phyloP scores from a whole-genome alignment of 2,113 vertebrate genomes.

The Phalacrocorax carbo region DNA sequence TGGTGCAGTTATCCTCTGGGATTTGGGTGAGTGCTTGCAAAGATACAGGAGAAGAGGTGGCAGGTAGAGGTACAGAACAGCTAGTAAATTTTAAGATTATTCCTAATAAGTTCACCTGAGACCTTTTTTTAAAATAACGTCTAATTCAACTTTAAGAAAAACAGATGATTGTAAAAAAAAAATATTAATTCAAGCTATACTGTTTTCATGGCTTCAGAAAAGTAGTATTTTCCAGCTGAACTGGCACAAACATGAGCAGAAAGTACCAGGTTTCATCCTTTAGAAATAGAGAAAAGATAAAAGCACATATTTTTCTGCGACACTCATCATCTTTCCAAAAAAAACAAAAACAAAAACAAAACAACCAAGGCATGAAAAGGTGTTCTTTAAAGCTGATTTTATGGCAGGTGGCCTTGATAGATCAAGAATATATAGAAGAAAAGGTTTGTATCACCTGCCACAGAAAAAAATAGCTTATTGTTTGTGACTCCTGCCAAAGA shows the following conservation, averaged over 20 bases:
- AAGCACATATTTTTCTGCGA: background rate
- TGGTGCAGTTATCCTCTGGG: background rate
- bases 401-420: conserved; percentile 35
- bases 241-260: background rate
- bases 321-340: background rate
- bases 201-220: background rate
- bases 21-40: background rate
- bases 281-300: too few relatives aligned
- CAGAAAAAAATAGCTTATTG: conserved; percentile 73
- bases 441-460: conserved; percentile 74
- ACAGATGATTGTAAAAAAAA: background rate
- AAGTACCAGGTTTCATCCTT: conserved; percentile 13
- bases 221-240: conserved; percentile 13
- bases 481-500: conserved; percentile 76
- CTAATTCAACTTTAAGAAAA: background rate
- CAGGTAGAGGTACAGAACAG: background rate
- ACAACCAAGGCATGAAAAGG: background rate
- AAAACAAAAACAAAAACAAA: background rate
- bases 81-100: background rate
- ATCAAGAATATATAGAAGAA: background rate
- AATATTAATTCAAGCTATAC: conserved; percentile 14
- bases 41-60: background rate
- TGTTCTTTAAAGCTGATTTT: conserved; percentile 52
- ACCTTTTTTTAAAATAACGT: background rate
- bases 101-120: background rate